Evolutionary conservation across 2,888 invertebrate genomes (phyloP), one percentile per base, ranked within the genome.

Genomic region (Peribatodes rhomboidaria): DNA sequence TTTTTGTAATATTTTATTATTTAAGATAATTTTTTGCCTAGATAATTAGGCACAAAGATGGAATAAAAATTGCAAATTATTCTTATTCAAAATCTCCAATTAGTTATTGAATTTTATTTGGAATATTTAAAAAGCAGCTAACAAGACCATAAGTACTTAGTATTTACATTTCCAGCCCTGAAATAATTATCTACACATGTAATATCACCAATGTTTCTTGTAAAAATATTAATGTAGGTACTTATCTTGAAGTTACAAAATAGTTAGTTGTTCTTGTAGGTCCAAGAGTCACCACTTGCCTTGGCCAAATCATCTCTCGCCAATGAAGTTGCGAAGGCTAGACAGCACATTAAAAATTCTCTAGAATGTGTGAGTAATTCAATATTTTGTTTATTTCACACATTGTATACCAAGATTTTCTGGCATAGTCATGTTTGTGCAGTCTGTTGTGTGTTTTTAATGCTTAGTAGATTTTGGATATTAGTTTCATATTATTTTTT

Each of bases 311-410:
- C 95, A 82, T 95, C 96, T 80, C 94, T 97, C 92, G 97, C 97
- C 83, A 95, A 95, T 88, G 97, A 97, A 94, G 96, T 97, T 85
- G 97, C 97, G 84, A 97, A 96, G 94, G 97, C 97, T 87, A 95
- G 97, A 85, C 96, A 97, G 92, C 96, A 97, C 91, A 96, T 97
- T 94, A 97, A 95, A 94, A 95, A 94, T 82, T 95, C 95, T 81
- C 93, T 96, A 86, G 95, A 95, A 90, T 95, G 95, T 94, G 96
- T 96, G 94, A 95, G 94, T 95, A 88, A 78, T 20, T 52, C 74
- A 56, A 35, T 50, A 50, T 58, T 59, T 10, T 58, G 41, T 52
- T 33, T 49, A 14, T 13, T 46, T 65, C 60, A 61, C 60, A 65
- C 60, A 50, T 56, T 44, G 33, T 53, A 20, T 39, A 11, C 7